Conservation (phyloP, 1,140 invertebrate species). For the Holotrichia oblita region DNA sequence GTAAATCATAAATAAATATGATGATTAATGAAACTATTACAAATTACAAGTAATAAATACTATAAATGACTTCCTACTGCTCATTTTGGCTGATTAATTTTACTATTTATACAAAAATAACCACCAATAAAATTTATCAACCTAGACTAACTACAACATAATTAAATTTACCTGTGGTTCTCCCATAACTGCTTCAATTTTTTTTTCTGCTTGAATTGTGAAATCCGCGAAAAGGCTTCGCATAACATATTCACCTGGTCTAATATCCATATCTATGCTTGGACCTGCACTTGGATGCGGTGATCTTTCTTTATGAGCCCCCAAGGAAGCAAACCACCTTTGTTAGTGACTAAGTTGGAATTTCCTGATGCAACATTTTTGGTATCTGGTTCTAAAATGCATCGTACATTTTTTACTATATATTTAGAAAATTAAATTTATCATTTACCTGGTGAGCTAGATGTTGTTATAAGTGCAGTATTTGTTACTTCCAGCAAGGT, state of each 20-base stretch:
- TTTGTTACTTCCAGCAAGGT: conserved; percentile 30
- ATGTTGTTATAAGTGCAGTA: conserved; percentile 9
- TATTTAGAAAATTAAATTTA: conserved; percentile 2
- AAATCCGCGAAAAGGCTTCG: conserved; percentile 94
- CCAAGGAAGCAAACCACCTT: conserved; percentile 76
- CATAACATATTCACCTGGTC: conserved; percentile 95
- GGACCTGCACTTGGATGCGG: conserved; percentile 65
- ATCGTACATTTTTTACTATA: background rate
- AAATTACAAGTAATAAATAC: no score
- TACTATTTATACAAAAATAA: no score
- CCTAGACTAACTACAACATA: background rate
- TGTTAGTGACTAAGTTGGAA: conserved; percentile 10
- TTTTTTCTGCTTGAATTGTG: conserved; percentile 90
- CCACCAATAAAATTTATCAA: no score
- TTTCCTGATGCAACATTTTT: conserved; percentile 38
- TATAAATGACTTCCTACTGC: no score
- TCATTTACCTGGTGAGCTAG: conserved; percentile 39
- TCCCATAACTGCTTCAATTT: conserved; percentile 93
- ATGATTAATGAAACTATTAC: no score
- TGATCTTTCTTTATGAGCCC: conserved; percentile 80
- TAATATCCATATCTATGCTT: conserved; percentile 70
- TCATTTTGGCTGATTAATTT: no score
- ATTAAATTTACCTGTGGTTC: conserved; percentile 76
- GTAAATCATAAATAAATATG: no score
- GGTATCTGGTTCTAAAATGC: conserved; percentile 43